Evolutionary conservation across 2,797 vertebrate species (phyloP).

Genomic region (Amphiprion clarkii): DNA sequence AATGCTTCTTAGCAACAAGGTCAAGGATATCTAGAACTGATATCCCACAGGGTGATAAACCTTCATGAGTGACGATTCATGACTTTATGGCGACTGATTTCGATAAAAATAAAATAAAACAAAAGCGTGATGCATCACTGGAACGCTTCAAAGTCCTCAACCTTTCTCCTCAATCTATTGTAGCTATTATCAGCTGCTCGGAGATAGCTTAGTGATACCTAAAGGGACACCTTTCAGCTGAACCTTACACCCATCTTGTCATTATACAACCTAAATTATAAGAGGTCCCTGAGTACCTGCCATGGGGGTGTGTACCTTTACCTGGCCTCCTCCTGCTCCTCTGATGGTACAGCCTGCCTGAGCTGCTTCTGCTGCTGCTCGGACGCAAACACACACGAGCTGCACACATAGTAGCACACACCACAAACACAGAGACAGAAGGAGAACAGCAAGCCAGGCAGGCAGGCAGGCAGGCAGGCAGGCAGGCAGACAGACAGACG

Average conservation of each 20-base stretch:
- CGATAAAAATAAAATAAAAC: not conserved
- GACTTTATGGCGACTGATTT: no score
- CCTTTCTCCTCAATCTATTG: slow-evolving; percentile 13
- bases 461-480: slow-evolving; percentile 30
- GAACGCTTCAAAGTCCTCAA: not conserved
- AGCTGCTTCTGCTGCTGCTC: slow-evolving; percentile 37
- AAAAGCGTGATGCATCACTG: not conserved
- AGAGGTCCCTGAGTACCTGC: slow-evolving; percentile 9
- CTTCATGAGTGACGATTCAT: not conserved
- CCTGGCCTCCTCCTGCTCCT: slow-evolving; percentile 65
- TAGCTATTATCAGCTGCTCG: slow-evolving; percentile 39
- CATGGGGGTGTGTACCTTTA: slow-evolving; percentile 64
- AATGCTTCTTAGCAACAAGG: not conserved
- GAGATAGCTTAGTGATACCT: slow-evolving; percentile 32
- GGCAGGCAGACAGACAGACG: slow-evolving; percentile 23
- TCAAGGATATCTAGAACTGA: not conserved
- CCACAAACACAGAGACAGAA: slow-evolving; percentile 61
- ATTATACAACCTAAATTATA: slow-evolving; percentile 32
- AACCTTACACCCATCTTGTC: slow-evolving; percentile 39
- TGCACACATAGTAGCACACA: slow-evolving; percentile 41
- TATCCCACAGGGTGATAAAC: not conserved
- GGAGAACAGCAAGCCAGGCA: slow-evolving; percentile 60
- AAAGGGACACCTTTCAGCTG: not conserved
- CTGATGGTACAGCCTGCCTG: slow-evolving; percentile 51
- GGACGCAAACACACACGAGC: slow-evolving; percentile 50